These are phyloP conservation scores for Parambassis ranga DNA, from an alignment of 2,797 vertebrate genomes.

Conservation along the genomic window DNA sequence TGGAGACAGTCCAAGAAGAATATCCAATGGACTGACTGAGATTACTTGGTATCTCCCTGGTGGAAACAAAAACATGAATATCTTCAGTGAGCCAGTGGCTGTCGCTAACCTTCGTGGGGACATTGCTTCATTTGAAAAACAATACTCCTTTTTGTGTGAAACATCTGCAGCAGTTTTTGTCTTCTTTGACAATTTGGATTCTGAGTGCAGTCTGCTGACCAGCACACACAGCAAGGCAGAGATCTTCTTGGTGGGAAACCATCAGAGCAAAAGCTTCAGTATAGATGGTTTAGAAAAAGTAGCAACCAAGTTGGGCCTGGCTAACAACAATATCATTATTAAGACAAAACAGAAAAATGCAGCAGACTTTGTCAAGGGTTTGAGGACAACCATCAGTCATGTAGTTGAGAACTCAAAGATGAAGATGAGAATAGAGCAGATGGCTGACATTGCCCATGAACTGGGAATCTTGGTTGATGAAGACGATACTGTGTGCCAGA, in stretches of 20 bases:
- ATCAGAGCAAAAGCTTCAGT: slow-evolving; percentile 4
- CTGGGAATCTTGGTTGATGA: slow-evolving; percentile 77
- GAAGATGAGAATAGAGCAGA: slow-evolving; percentile 64
- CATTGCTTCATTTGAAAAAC: slow-evolving; percentile 69
- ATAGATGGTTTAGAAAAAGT: not conserved
- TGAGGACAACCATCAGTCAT: slow-evolving; percentile 28
- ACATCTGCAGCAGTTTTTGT: slow-evolving; percentile 83
- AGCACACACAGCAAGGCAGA: slow-evolving; percentile 32
- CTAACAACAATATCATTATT: slow-evolving; percentile 47
- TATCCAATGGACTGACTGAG: slow-evolving; percentile 80
- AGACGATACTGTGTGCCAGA: slow-evolving; percentile 71
- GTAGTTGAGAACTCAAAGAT: slow-evolving; percentile 12
- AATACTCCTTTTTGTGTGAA: slow-evolving; percentile 80
- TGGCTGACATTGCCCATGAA: slow-evolving; percentile 64
- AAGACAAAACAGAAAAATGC: slow-evolving; percentile 38
- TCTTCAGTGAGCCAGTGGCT: slow-evolving; percentile 80
- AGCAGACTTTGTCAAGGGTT: slow-evolving; percentile 52
- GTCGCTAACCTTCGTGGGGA: slow-evolving; percentile 82
- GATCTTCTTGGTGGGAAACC: slow-evolving; percentile 62
- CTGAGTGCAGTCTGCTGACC: slow-evolving; percentile 36
- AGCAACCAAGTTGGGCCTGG: slow-evolving; percentile 39
- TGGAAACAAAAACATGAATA: slow-evolving; percentile 75
- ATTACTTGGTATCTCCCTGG: slow-evolving; percentile 84
- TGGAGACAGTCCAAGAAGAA: slow-evolving; percentile 61
- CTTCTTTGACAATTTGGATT: slow-evolving; percentile 72